Evolutionary conservation across 2,888 invertebrate genomes (phyloP).

Genomic region (Hyalella azteca): DNA sequence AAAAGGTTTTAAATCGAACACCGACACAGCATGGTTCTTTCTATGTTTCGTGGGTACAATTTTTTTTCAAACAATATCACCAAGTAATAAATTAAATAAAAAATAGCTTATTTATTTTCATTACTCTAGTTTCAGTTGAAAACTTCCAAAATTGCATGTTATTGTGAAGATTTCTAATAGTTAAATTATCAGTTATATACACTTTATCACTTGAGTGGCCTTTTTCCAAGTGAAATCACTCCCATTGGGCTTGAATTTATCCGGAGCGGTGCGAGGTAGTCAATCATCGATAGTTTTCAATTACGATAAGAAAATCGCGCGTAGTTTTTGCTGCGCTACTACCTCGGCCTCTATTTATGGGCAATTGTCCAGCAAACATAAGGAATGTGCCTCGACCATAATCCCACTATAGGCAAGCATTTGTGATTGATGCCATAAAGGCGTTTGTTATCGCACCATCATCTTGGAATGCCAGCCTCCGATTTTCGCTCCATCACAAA

Average conservation of each 20-base stretch:
- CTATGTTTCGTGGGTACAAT: too few relatives aligned
- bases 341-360: neutral
- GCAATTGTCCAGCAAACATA: neutral
- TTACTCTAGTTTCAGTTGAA: too few relatives aligned
- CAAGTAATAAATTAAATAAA: too few relatives aligned
- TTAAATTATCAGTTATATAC: too few relatives aligned
- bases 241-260: neutral
- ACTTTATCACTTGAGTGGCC: too few relatives aligned
- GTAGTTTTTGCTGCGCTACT: neutral
- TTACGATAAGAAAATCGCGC: constrained; percentile 12
- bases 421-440: constrained; percentile 21
- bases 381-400: neutral
- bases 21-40: too few relatives aligned
- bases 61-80: too few relatives aligned
- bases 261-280: neutral
- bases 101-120: too few relatives aligned
- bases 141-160: too few relatives aligned
- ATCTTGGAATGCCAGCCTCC: constrained; percentile 18
- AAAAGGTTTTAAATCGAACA: too few relatives aligned
- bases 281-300: neutral
- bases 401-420: neutral
- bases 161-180: too few relatives aligned
- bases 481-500: neutral
- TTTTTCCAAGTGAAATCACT: neutral
- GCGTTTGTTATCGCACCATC: constrained; percentile 26